Percentiles rank a stretch among this genome's conserved stretches.
phyloP scores from a whole-genome alignment of 2,888 invertebrate genomes.

The Arctia plantaginis region DNA sequence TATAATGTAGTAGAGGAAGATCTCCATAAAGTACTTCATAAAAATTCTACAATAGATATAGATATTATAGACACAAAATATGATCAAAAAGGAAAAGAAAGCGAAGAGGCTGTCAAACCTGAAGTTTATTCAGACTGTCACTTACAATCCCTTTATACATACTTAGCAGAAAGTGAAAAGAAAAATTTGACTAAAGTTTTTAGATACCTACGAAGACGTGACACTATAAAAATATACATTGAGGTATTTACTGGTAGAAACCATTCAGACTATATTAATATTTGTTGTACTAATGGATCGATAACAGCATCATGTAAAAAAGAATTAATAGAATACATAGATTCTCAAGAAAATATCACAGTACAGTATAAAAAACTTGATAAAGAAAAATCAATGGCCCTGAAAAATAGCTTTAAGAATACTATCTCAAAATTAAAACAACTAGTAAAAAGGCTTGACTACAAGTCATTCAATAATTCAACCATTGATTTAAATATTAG shows the following conservation, averaged over 20 bases:
- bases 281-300: conserved; percentile 60
- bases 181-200: conserved; percentile 65
- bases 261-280: conserved; percentile 57
- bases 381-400: conserved; percentile 7
- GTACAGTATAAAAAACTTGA: conserved; percentile 5
- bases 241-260: conserved; percentile 58
- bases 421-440: conserved; percentile 63
- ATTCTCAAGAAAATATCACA: conserved; percentile 16
- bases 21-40: conserved; percentile 55
- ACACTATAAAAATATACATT: conserved; percentile 71
- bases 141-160: conserved; percentile 68
- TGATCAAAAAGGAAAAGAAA: conserved; percentile 45
- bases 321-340: conserved; percentile 25
- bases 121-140: conserved; percentile 58
- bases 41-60: conserved; percentile 64
- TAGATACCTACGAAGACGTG: conserved; percentile 64
- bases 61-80: conserved; percentile 68
- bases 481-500: not conserved
- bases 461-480: not conserved
- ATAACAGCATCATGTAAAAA: conserved; percentile 42
- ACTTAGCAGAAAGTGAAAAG: conserved; percentile 62
- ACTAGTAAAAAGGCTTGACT: conserved; percentile 44
- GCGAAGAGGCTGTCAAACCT: conserved; percentile 33
- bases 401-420: conserved; percentile 46
- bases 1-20: conserved; percentile 47